Base-by-base conservation (phyloP, 2,113 vertebrate species). In the Dipodomys spectabilis region DNA sequence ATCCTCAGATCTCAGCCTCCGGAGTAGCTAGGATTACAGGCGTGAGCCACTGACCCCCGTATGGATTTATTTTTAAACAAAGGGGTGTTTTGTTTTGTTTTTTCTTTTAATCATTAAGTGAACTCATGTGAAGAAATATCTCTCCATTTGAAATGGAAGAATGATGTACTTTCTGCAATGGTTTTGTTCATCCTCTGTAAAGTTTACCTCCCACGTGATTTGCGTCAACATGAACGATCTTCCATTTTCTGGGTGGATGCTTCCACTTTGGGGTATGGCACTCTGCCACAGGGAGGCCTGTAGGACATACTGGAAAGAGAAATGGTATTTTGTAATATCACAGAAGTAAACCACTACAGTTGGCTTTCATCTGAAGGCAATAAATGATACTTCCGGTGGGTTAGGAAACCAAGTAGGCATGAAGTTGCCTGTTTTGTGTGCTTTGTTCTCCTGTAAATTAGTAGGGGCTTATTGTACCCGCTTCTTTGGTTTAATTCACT, bases 71-170 rank as follows among this genome's bases (percentile, higher is more conserved):
- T 93, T 85, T 67, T 67, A 88, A 23, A 67, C 71, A 88, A 20
- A 87, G 79, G 75, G 35, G 87, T 89, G 35, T 15, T 73, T 90
- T 90, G 74, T 39, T 75, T 39, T 39, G 39, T 39, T 39, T 39
- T 39, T 60, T 13, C 5, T 91, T 90, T 75, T 53, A 86, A 44
- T 95, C 30, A 71, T 57, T 79, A 88, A 82, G 74, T 85, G 53
- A 93, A 92, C 67, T 96, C 85, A 80, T 77, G 74, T 65, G 82
- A 91, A 71, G 35, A 91, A 94, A 82, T 6, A 64, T 25, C 92
- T 25, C 92, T 88, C 25, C 53, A 68, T 74, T 39, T 96, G 88
- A 90, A 94, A 93, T 91, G 93, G 39, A 86, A 94, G 81, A 68
- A 60, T 27, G 23, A 71, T 62, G 88, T 77, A 64, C 86, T 93